phyloP scores from a whole-genome alignment of 2,113 vertebrate species.

The Hemiprocne comata region DNA sequence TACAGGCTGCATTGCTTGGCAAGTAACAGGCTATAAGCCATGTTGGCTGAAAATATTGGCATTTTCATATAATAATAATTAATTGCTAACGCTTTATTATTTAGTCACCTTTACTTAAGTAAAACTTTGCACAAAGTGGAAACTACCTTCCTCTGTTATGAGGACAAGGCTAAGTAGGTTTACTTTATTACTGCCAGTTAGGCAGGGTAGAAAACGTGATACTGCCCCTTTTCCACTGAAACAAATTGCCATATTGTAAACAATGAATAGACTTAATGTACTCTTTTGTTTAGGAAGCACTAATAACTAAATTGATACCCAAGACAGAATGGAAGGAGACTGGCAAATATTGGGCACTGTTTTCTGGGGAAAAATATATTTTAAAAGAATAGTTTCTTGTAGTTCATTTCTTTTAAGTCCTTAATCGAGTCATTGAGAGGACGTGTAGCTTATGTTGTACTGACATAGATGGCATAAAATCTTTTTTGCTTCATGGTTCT shows the following conservation, averaged over 20 bases:
- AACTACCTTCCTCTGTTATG: background rate
- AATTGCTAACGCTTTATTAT: background rate
- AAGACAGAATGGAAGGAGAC: background rate
- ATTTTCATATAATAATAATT: background rate
- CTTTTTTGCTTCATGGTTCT: background rate
- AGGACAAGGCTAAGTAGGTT: background rate
- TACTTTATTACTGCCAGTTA: background rate
- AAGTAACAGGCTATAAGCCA: background rate
- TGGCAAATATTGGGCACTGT: background rate
- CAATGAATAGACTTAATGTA: background rate
- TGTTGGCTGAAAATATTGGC: background rate
- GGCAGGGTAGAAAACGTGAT: background rate
- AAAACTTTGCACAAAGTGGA: background rate
- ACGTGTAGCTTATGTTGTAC: background rate
- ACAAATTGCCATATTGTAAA: background rate
- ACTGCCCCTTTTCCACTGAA: background rate
- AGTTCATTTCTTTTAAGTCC: background rate
- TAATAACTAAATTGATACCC: background rate
- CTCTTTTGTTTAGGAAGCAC: background rate
- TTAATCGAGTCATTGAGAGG: background rate
- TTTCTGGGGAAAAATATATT: background rate
- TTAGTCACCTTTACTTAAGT: background rate
- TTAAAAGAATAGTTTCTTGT: background rate
- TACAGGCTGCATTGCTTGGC: background rate
- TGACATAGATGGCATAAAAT: background rate